Base-by-base conservation (phyloP, 2,888 invertebrate species). In the Alcis repandata region DNA sequence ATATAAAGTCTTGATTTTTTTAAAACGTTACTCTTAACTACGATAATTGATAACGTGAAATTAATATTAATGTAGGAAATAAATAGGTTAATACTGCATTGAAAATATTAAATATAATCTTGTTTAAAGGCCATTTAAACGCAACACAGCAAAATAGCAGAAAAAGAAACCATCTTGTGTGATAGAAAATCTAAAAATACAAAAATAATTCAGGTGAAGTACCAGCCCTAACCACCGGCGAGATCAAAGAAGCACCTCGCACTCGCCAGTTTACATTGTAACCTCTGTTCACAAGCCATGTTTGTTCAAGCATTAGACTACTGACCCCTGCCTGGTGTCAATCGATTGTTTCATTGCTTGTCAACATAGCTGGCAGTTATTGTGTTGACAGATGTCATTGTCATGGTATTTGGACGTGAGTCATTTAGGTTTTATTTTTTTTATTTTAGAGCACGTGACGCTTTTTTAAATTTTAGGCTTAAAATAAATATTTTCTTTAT, bases 161-260 rank as follows among this genome's bases (percentile, higher is more conserved):
- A 27, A 27, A 27, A 6, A 27, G 2, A 27, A 27, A 27, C 6
- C n/a, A n/a, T n/a, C n/a, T n/a, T n/a, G n/a, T n/a, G n/a, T n/a
- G n/a, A n/a, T n/a, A n/a, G n/a, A 6, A 27, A 27, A 27, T 6
- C 27, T 27, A 27, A 45, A 20, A 13, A 20, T 13, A 45, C 19
- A 3, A 4, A 20, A 20, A 45, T 41, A 41, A 13, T 15, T 32
- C 32, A 15, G 9, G 22, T 51, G 13, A 32, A 27, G 53, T 68
- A 73, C 15, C 88, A 90, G 54, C 91, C 91, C 91, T 91, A 82
- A 9, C 40, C 64, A 69, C 78, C 85, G 84, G 79, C 58, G 72
- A 91, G 89, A 91, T 92, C 92, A 92, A 92, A 92, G 90, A 76
- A 77, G 78, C 89, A 88, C 88, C 88, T 88, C 86, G 73, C 82